Percentiles rank a stretch among this genome's conserved stretches.
Evolutionary conservation across 2,797 vertebrate species (phyloP).

Genomic region (Australoheros facetus): DNA sequence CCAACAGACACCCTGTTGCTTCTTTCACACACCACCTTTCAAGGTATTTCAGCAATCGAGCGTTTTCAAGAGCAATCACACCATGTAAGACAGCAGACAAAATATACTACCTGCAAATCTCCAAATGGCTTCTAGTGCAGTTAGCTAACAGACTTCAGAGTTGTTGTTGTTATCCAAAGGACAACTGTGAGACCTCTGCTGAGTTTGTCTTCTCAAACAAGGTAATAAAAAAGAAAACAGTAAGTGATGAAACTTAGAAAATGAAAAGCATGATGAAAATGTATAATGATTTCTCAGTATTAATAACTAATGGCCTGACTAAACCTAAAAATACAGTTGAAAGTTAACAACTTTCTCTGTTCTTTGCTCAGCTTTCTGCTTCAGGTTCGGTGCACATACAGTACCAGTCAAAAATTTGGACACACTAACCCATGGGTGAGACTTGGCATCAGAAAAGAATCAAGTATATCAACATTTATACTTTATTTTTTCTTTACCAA

Average conservation of each 20-base stretch:
- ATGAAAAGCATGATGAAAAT: neutral
- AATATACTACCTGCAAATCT: neutral
- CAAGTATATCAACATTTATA: neutral
- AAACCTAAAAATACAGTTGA: neutral
- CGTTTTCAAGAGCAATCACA: conserved; percentile 2
- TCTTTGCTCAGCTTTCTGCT: neutral
- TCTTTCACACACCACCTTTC: conserved; percentile 4
- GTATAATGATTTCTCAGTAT: neutral
- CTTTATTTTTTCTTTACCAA: neutral
- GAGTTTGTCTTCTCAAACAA: neutral
- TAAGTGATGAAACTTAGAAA: neutral
- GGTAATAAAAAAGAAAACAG: neutral
- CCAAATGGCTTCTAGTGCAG: neutral
- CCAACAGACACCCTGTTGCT: neutral
- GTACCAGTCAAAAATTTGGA: neutral
- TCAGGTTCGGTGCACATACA: neutral
- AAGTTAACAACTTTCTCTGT: neutral
- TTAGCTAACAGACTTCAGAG: conserved; percentile 8
- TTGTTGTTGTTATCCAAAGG: neutral
- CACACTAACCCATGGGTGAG: neutral
- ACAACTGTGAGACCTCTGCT: neutral
- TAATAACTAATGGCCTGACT: neutral
- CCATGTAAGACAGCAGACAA: neutral
- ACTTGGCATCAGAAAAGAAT: neutral
- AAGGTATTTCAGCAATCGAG: neutral